A percentile compares a stretch with the other conserved stretches of the same genome.
These are phyloP conservation scores for Aldabrachelys gigantea DNA, from an alignment of 2,113 vertebrate species.

Conservation along the genomic window DNA sequence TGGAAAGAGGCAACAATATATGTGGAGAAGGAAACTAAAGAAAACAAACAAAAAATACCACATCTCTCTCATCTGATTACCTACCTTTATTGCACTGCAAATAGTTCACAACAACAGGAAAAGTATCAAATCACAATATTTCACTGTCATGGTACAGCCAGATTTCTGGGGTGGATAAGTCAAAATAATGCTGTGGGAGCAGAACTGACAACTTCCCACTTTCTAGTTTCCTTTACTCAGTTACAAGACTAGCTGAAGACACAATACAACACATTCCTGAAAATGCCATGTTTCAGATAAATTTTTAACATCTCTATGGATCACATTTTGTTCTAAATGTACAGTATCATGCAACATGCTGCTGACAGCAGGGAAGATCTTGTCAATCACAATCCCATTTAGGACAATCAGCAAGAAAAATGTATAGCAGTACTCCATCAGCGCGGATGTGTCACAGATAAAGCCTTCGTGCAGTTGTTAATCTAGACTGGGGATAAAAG, in stretches of 20 bases:
- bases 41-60: background rate
- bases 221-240: background rate
- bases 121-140: background rate
- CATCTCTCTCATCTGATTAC: background rate
- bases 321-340: background rate
- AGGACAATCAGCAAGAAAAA: background rate
- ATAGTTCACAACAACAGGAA: background rate
- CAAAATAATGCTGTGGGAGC: background rate
- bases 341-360: background rate
- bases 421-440: background rate
- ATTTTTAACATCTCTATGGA: background rate
- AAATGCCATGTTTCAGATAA: background rate
- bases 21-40: background rate
- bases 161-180: background rate
- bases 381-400: background rate
- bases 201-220: background rate
- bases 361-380: background rate
- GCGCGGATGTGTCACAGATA: background rate
- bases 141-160: background rate
- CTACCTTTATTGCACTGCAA: background rate
- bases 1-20: background rate
- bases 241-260: background rate
- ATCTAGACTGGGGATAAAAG: background rate
- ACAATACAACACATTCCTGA: background rate
- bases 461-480: background rate